Evolutionary conservation across 1,140 invertebrate species (phyloP).

Genomic region (Acyrthosiphon pisum): DNA sequence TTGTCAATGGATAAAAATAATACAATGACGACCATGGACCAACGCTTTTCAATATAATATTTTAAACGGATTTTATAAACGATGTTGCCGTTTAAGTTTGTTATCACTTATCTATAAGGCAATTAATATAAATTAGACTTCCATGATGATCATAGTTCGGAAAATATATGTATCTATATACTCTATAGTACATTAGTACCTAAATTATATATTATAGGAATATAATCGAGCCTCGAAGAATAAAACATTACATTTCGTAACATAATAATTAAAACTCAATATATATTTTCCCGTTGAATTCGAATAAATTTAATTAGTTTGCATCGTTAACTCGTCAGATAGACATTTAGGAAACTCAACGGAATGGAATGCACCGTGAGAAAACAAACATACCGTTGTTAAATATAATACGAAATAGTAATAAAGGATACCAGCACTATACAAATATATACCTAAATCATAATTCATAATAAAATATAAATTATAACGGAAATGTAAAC

Average conservation of each 20-base stretch:
- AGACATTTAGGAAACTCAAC: background rate
- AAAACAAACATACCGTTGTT: background rate
- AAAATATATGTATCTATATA: background rate
- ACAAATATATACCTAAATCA: background rate
- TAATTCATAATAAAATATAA: slow-evolving; percentile 22
- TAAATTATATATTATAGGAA: background rate
- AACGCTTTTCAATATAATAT: background rate
- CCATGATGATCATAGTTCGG: too few relatives aligned
- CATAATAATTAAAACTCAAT: background rate
- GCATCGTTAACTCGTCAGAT: background rate
- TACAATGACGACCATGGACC: background rate
- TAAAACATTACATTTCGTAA: background rate
- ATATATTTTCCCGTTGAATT: background rate
- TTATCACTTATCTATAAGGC: background rate
- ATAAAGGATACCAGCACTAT: background rate
- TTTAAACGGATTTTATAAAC: background rate
- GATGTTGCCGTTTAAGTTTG: background rate
- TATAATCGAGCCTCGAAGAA: background rate
- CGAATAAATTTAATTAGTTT: background rate
- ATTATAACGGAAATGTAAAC: slow-evolving; percentile 39
- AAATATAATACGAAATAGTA: background rate
- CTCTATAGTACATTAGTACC: background rate
- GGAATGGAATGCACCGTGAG: slow-evolving; percentile 1
- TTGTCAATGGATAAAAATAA: background rate
- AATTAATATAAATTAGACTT: background rate